phyloP scores from a whole-genome alignment of 2,888 invertebrate species.

The Cerceris rybyensis region DNA sequence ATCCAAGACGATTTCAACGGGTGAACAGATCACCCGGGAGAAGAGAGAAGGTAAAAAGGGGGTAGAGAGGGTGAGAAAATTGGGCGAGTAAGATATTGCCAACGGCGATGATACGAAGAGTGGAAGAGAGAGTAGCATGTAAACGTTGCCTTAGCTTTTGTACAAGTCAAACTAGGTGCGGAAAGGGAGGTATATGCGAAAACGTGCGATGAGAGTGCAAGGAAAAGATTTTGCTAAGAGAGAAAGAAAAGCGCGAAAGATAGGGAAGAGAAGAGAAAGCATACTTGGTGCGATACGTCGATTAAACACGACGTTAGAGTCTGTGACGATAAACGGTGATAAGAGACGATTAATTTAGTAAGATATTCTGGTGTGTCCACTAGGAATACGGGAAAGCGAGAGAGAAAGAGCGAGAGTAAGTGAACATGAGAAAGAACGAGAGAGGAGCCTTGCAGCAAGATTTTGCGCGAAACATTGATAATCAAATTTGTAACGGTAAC shows the following conservation, averaged over 20 bases:
- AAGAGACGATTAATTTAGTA: constrained; percentile 47
- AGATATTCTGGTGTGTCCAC: constrained; percentile 38
- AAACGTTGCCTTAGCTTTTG: constrained; percentile 79
- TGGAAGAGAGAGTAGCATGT: constrained; percentile 32
- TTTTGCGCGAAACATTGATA: constrained; percentile 54
- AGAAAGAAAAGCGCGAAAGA: neutral
- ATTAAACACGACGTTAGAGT: constrained; percentile 37
- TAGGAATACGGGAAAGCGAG: constrained; percentile 7
- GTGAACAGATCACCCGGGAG: neutral
- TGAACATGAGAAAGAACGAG: neutral
- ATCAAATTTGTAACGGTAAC: constrained; percentile 58
- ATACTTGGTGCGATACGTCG: constrained; percentile 25
- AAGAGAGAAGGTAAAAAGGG: neutral
- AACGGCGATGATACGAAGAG: neutral
- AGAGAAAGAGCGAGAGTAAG: neutral
- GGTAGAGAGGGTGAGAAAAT: neutral
- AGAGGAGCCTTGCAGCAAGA: constrained; percentile 67
- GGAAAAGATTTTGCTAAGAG: neutral
- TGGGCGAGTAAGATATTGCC: neutral
- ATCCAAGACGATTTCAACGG: neutral
- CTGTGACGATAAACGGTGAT: constrained; percentile 36
- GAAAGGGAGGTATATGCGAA: constrained; percentile 10
- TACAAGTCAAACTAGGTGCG: constrained; percentile 66
- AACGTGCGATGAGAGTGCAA: constrained; percentile 11
- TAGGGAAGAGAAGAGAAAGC: constrained; percentile 2